Evolutionary conservation across 1,140 invertebrate genomes (phyloP), one percentile per base, ranked within the genome.

Genomic region (Nixonia krombeini): DNA sequence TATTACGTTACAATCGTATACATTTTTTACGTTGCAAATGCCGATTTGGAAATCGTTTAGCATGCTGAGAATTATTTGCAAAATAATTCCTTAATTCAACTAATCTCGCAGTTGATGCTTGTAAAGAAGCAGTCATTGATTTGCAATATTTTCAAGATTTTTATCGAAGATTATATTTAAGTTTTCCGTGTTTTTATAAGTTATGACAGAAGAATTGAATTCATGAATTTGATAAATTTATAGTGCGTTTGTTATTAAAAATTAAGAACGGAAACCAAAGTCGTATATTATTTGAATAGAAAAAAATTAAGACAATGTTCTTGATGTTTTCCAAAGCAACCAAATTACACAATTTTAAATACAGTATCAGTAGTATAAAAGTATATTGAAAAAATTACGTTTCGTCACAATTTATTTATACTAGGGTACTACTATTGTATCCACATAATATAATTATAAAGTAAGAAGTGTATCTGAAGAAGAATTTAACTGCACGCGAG

Each of bases 241-340:
- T 15, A 5, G 35, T 37, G 35, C 17, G 29, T 37, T 37, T 37
- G 35, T 37, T 37, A 37, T 37, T 37, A 37, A 37, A 37, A 37
- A 16, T 13, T 16, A 37, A 16, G 35, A 37, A 2, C 35, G 7
- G 15, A 16, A 37, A 16, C 6, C 9, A 13, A n/a, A 16, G 17
- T 15, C 35, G 35, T 37, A 37, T 15, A 5, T 37, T 37, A n/a
- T n/a, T n/a, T n/a, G n/a, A n/a, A n/a, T n/a, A n/a, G n/a, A n/a
- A n/a, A n/a, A n/a, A n/a, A n/a, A n/a, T n/a, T n/a, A n/a, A n/a
- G n/a, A n/a, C n/a, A n/a, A n/a, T n/a, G n/a, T n/a, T n/a, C n/a
- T n/a, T n/a, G n/a, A n/a, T n/a, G n/a, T n/a, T n/a, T n/a, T n/a
- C n/a, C n/a, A n/a, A n/a, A n/a, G n/a, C n/a, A n/a, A n/a, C n/a